A percentile compares a stretch with the other conserved stretches of the same genome.
Conservation (phyloP, 2,113 vertebrate species). For the Hystrix brachyura region DNA sequence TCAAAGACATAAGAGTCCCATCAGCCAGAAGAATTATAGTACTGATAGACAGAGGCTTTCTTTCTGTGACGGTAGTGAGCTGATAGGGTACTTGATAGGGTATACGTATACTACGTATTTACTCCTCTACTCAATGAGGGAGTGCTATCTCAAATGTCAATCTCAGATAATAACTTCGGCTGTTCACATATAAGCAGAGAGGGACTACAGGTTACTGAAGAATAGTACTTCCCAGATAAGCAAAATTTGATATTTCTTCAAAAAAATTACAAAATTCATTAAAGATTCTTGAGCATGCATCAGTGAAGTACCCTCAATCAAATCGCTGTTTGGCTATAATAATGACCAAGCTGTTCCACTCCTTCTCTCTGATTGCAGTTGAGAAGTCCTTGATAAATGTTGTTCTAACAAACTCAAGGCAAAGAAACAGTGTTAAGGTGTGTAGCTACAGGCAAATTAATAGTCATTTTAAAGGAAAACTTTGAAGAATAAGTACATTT, state of each 20-base stretch:
- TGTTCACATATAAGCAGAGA: background rate
- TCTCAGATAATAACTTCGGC: conserved; percentile 15
- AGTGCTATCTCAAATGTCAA: background rate
- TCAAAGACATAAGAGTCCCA: background rate
- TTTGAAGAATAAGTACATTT: background rate
- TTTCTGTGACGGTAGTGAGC: background rate
- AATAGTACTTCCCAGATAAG: background rate
- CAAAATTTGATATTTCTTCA: conserved; percentile 20
- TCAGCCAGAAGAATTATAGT: background rate
- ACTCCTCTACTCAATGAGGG: conserved; percentile 6
- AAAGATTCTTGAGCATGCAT: background rate
- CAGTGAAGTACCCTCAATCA: background rate
- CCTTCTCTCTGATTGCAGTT: background rate
- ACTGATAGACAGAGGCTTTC: background rate
- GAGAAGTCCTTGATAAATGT: background rate
- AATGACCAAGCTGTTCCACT: background rate
- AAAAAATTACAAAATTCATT: background rate
- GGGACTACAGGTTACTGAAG: background rate
- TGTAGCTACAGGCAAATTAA: background rate
- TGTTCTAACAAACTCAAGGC: background rate
- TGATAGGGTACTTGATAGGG: background rate
- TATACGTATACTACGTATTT: background rate
- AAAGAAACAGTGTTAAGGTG: background rate
- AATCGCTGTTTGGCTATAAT: background rate
- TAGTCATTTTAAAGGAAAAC: background rate